Evolutionary conservation across 92 coral and sea anemone genomes (phyloP), one percentile per base, ranked within the genome.

Genomic region (Ricordea florida): DNA sequence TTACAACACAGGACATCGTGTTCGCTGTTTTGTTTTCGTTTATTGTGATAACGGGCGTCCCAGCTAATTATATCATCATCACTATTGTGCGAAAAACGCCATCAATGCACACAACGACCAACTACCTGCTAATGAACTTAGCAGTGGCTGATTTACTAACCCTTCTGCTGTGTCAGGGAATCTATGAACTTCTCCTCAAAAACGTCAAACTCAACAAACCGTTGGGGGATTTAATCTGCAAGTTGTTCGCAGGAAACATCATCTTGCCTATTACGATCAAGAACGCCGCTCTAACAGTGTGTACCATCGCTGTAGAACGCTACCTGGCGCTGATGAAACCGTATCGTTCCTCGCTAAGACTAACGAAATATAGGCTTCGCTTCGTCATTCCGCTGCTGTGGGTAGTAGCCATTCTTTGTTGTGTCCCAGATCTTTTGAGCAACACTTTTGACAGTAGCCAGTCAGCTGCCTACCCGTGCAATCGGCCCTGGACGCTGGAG

Each of bases 321-420:
- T 77, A 77, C 13, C 67, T 77, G 5, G 83, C 83, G 25, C 35
- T 77, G 3, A 66, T 51, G 37, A 63, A 66, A 22, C 83, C 83
- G 33, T 77, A 64, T 30, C 23, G 36, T 15, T 48, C 51, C 18
- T 6, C 10, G 7, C 7, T 69, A 50, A 22, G 76, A 38, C 34
- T 69, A 25, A 50, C 76, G 16, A 51, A 69, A 15, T 48, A 17
- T 10, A 25, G 20, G 18, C 33, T 60, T 52, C 51, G 58, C 10
- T 53, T 18, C 9, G 52, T 43, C 4, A 37, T 38, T 11, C 26
- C 58, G 2, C 18, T 16, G 22, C 3, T 53, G 23, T 66, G 74
- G 55, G 27, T 38, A 65, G 10, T 38, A 10, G 63, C 69, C 2
- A 43, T 27, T 24, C 26, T 42, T 15, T 48, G 55, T 6, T 20